These are phyloP conservation scores for Argyra leucocephala DNA, from an alignment of 2,888 invertebrate species.

Conservation along the genomic window DNA sequence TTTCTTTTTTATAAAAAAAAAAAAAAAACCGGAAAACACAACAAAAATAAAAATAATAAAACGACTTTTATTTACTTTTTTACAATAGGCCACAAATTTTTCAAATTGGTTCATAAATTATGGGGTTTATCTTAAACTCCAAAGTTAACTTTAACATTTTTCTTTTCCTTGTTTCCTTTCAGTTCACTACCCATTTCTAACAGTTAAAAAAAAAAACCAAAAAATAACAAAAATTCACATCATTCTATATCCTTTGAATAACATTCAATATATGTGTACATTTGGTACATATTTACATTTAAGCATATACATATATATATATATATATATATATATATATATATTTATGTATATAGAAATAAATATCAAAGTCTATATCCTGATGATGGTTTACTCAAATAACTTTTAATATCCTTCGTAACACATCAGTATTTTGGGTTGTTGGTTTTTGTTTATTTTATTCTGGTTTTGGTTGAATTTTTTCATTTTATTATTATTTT, in stretches of 20 bases:
- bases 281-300: too few species aligned
- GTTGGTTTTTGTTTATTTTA: not conserved
- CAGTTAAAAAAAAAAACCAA: too few species aligned
- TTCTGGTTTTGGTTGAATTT: not conserved
- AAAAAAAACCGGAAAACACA: not conserved
- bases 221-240: too few species aligned
- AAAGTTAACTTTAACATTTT: not conserved
- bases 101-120: conserved; percentile 1
- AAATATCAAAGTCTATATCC: too few species aligned
- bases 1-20: not conserved
- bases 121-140: conserved; percentile 3
- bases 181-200: too few species aligned
- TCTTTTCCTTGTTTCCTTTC: not conserved
- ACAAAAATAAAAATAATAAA: not conserved
- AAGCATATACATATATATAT: too few species aligned
- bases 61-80: not conserved
- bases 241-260: too few species aligned
- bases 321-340: too few species aligned
- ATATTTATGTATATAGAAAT: too few species aligned
- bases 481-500: not conserved
- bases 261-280: too few species aligned
- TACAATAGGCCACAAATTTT: conserved; percentile 6
- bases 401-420: not conserved
- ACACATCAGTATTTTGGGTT: not conserved
- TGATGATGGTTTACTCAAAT: not conserved